Base-by-base conservation (phyloP, 2,888 invertebrate genomes). In the Latrodectus elegans region DNA sequence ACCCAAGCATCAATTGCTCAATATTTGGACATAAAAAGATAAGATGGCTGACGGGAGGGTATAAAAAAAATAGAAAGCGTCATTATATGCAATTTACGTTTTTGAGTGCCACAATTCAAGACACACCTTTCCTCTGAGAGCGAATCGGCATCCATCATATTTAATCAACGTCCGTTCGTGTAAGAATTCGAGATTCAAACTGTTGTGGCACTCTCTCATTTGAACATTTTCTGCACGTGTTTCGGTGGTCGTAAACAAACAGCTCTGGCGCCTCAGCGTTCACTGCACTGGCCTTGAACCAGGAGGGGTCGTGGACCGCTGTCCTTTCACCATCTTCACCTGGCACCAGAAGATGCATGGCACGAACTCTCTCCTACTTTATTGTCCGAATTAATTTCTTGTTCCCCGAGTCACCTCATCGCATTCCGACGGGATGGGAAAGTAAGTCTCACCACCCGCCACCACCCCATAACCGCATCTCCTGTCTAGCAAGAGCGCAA, bases 281-380 rank as follows among this genome's bases (percentile, higher is more conserved):
- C 82, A 75, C 76, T 75, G 76, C 68, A 52, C 83, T 76, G 76
- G 76, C 83, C 83, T 84, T 84, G 83, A 84, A 84, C 83, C 77
- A 68, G 14, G 49, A 74, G 55, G 71, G 81, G 73, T 74, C 81
- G 76, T 76, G 82, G 82, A 75, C 82, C 60, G 67, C 38, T 72
- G 65, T 26, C 74, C 72, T 82, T 75, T 75, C 82, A n/a, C 52
- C 80, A 80, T 80, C 80, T 70, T 78, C 72, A 65, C 73, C 74
- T 81, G 73, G 68, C 76, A 76, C 75, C 64, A 14, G 70, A 9
- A 60, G 65, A 75, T 84, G 64, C 84, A 22, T 71, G 17, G 77
- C 84, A 84, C 84, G 77, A 77, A 71, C 72, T 64, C 77, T 77
- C 71, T 78, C 77, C 84, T 78, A 84, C 84, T 84, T 84, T 84